Conservation (phyloP, 2,113 vertebrate species). For the Corapipo altera region DNA sequence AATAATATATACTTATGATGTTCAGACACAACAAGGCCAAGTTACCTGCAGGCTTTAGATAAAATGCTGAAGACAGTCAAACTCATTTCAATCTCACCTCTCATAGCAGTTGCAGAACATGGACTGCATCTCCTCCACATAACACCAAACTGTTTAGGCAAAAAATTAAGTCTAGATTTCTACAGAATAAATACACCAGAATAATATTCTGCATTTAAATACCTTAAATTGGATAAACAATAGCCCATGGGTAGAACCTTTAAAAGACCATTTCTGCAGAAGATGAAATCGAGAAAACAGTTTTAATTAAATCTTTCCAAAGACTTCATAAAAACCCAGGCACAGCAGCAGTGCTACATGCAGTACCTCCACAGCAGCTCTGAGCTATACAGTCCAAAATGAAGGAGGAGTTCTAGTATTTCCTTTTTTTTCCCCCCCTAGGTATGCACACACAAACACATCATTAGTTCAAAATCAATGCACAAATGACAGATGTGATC, state of each 20-base stretch:
- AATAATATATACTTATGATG: neutral
- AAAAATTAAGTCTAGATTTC: neutral
- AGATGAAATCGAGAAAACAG: constrained; percentile 33
- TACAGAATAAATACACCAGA: constrained; percentile 4
- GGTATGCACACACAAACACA: neutral
- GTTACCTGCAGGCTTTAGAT: neutral
- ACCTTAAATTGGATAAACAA: constrained; percentile 12
- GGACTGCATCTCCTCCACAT: neutral
- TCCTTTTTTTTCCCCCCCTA: neutral
- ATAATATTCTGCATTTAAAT: constrained; percentile 17
- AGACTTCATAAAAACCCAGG: constrained; percentile 34
- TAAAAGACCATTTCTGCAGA: neutral
- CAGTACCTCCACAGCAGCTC: neutral
- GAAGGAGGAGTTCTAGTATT: neutral
- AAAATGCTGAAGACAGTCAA: neutral
- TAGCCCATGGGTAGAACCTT: neutral
- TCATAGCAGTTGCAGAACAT: neutral
- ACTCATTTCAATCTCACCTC: neutral
- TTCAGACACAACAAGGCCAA: neutral
- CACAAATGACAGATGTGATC: constrained; percentile 35
- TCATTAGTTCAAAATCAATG: constrained; percentile 37
- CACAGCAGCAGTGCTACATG: neutral
- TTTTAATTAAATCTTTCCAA: constrained; percentile 56
- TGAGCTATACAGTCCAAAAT: neutral
- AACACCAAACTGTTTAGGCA: neutral